Evolutionary conservation across 1,140 invertebrate species (phyloP).

Genomic region (Drosophila kepulauana): DNA sequence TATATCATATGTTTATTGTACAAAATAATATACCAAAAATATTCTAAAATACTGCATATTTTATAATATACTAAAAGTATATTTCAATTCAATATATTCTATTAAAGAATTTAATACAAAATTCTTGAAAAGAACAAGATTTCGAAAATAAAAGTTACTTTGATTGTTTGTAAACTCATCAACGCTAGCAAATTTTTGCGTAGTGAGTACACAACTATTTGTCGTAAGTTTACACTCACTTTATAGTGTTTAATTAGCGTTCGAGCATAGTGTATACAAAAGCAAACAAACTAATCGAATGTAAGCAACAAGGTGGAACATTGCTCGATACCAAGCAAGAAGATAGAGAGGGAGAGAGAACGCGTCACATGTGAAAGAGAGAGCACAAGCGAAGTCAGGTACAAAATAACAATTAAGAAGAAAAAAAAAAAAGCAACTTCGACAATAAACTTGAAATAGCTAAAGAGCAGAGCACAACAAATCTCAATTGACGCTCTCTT

Average conservation of each 20-base stretch:
- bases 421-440: not conserved
- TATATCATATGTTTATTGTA: too few relatives aligned
- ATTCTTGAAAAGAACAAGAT: too few relatives aligned
- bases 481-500: not conserved
- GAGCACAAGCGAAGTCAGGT: not conserved
- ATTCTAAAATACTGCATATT: too few relatives aligned
- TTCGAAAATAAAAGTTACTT: too few relatives aligned
- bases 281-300: conserved; percentile 1
- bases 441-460: conserved; percentile 1
- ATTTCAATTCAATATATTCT: too few relatives aligned
- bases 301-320: conserved; percentile 15
- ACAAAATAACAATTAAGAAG: not conserved
- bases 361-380: not conserved
- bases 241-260: not conserved
- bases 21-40: too few relatives aligned
- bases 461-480: not conserved
- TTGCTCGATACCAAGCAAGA: not conserved
- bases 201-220: too few relatives aligned
- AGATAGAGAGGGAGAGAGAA: not conserved
- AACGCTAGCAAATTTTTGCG: too few relatives aligned
- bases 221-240: not conserved
- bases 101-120: too few relatives aligned
- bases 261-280: conserved; percentile 14
- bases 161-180: too few relatives aligned
- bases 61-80: too few relatives aligned